phyloP scores from a whole-genome alignment of 1,140 invertebrate genomes.

The Popillia japonica region DNA sequence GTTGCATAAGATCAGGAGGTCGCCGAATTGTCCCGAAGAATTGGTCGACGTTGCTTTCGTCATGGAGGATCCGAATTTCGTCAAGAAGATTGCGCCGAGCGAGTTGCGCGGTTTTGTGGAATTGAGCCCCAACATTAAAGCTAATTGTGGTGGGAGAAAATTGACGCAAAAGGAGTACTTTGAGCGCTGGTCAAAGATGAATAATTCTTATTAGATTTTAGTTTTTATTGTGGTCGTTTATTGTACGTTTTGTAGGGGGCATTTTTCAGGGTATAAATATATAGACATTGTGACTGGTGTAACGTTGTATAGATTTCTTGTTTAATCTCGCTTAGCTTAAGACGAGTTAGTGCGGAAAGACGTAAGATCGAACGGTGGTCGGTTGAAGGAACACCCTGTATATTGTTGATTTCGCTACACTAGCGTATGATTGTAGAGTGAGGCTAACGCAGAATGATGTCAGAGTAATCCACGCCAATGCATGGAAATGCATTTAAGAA shows the following conservation, averaged over 20 bases:
- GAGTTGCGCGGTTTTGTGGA: not conserved
- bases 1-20: not conserved
- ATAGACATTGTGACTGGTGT: not conserved
- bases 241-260: not conserved
- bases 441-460: too few relatives aligned
- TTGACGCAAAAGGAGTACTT: not conserved
- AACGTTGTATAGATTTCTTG: not conserved
- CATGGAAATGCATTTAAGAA: too few relatives aligned
- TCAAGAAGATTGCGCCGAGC: not conserved
- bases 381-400: too few relatives aligned
- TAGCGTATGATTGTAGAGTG: too few relatives aligned
- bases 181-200: constrained; percentile 15
- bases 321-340: too few relatives aligned
- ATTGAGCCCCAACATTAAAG: not conserved
- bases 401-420: too few relatives aligned
- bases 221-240: not conserved
- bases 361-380: too few relatives aligned
- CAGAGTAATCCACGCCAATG: too few relatives aligned
- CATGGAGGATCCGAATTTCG: not conserved
- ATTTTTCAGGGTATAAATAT: not conserved
- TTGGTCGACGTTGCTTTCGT: not conserved
- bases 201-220: constrained; percentile 23
- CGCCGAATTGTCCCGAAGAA: not conserved
- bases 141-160: not conserved
- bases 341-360: too few relatives aligned